Percentiles rank a stretch among this genome's conserved stretches.
Conservation (phyloP, 2,888 invertebrate genomes). For the Chrysodeixis includens region DNA sequence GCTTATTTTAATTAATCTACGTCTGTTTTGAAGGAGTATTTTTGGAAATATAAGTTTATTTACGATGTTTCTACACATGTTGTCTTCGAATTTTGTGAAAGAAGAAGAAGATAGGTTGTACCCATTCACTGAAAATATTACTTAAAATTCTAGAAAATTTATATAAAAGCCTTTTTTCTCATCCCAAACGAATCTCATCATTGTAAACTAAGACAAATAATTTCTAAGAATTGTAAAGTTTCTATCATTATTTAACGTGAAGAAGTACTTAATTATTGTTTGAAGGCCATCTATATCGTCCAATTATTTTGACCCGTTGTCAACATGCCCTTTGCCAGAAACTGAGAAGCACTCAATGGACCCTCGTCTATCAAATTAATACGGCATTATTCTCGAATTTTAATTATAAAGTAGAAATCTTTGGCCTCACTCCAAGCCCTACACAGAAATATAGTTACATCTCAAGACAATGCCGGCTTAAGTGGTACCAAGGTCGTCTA, state of each 20-base stretch:
- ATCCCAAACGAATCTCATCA: no score
- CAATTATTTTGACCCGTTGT: conserved; percentile 30
- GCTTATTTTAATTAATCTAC: not conserved
- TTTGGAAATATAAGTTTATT: no score
- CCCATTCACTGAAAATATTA: no score
- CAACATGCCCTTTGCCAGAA: conserved; percentile 26
- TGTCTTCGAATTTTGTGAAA: no score
- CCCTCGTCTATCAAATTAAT: conserved; percentile 40
- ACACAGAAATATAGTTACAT: conserved; percentile 48
- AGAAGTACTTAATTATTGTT: conserved; percentile 4
- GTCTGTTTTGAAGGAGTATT: no score
- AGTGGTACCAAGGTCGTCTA: conserved; percentile 59
- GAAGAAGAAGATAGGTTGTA: no score
- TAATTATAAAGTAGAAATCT: conserved; percentile 40
- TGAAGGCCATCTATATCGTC: conserved; percentile 22
- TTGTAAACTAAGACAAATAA: no score
- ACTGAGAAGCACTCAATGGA: conserved; percentile 23
- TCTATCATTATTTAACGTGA: not conserved
- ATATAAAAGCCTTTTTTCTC: no score
- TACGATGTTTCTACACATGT: no score
- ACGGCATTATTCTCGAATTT: conserved; percentile 34
- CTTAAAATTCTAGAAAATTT: no score
- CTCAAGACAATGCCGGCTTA: conserved; percentile 48
- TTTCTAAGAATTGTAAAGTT: not conserved
- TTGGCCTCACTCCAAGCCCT: conserved; percentile 18